Percentiles rank a stretch among this genome's conserved stretches.
phyloP scores from a whole-genome alignment of 2,113 vertebrate genomes.

The Gobiocypris rarus region DNA sequence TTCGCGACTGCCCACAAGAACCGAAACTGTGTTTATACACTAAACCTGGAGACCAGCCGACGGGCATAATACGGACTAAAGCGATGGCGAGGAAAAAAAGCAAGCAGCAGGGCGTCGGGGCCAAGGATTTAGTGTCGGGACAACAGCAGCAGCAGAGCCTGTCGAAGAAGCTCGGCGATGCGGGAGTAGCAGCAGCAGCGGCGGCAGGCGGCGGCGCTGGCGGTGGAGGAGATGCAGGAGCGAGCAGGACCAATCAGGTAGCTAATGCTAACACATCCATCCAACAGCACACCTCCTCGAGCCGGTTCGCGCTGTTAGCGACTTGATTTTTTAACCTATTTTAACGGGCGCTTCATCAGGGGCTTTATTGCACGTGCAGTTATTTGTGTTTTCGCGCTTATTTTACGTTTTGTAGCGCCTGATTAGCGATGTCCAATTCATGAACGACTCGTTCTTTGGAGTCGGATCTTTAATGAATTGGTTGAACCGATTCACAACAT shows the following conservation, averaged over 20 bases:
- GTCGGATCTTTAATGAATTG: not conserved
- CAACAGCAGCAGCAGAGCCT: conserved; percentile 74
- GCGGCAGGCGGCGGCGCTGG: conserved; percentile 75
- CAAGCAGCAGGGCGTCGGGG: conserved; percentile 79
- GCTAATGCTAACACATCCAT: conserved; percentile 45
- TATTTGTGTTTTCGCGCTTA: conserved; percentile 43
- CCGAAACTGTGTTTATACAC: conserved; percentile 68
- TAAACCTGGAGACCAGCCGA: conserved; percentile 67
- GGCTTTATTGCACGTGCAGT: not conserved
- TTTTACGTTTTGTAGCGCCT: conserved; percentile 36
- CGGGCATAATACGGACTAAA: conserved; percentile 61
- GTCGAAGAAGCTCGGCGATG: conserved; percentile 75
- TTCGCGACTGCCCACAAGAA: conserved; percentile 74
- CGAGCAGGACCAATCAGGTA: conserved; percentile 81
- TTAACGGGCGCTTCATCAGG: not conserved
- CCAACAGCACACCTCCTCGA: not conserved
- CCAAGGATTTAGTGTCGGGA: conserved; percentile 70
- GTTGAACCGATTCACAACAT: not conserved
- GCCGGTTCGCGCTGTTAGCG: not conserved
- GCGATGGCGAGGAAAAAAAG: conserved; percentile 90
- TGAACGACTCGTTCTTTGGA: not conserved
- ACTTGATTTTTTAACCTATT: not conserved
- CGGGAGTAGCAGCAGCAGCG: conserved; percentile 62
- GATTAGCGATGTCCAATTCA: conserved; percentile 20
- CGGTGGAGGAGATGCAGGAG: conserved; percentile 77